Conservation (phyloP, 30 jellyfish, hydroid and myxozoan species). For the Aurelia sp. region DNA sequence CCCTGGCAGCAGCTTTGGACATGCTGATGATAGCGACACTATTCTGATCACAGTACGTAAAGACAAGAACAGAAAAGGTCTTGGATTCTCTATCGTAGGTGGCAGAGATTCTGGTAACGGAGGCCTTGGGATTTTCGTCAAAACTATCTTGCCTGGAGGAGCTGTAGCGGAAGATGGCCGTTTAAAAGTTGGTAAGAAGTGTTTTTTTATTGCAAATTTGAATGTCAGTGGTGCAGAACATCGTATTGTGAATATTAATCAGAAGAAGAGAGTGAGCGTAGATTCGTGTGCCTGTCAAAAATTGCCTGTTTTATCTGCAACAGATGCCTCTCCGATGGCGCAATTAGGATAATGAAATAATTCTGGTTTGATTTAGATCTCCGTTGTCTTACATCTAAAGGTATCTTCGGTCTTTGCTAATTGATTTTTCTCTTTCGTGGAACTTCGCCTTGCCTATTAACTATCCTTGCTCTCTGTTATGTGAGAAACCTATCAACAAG, state of each 20-base stretch:
- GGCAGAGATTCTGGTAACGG: constrained; percentile 78
- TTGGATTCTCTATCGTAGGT: constrained; percentile 95
- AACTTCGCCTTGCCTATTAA: no score
- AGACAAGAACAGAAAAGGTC: constrained; percentile 72
- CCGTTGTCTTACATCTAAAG: no score
- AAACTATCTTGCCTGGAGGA: constrained; percentile 87
- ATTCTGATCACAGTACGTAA: constrained; percentile 49
- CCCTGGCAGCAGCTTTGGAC: background rate
- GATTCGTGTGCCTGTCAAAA: no score
- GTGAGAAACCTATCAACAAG: no score
- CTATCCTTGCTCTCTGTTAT: no score
- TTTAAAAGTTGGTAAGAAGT: constrained; percentile 72
- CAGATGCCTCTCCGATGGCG: no score
- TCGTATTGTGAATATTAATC: background rate
- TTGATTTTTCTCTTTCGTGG: no score
- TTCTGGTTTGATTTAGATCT: no score
- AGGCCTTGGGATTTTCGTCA: constrained; percentile 69
- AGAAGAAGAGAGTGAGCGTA: background rate
- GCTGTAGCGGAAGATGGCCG: constrained; percentile 93
- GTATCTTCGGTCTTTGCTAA: no score
- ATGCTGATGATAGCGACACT: background rate
- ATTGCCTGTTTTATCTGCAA: no score
- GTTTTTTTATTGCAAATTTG: background rate
- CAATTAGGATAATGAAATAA: no score
- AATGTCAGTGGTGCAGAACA: background rate